A percentile compares a stretch with the other conserved stretches of the same genome.
phyloP scores from a whole-genome alignment of 2,888 invertebrate species.

The Timandra comae region DNA sequence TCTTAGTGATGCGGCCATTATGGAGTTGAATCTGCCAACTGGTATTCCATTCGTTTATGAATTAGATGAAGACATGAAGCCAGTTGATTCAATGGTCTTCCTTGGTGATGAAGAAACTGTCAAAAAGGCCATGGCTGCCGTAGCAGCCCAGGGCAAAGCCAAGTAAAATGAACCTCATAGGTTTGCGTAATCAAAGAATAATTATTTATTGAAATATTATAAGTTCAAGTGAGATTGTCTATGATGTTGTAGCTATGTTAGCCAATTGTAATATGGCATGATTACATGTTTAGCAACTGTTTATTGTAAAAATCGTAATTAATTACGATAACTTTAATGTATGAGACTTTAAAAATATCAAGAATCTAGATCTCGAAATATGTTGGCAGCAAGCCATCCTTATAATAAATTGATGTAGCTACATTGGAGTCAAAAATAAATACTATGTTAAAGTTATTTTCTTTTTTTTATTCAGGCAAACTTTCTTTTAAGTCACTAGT shows the following conservation, averaged over 20 bases:
- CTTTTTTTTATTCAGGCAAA: slow-evolving; percentile 45
- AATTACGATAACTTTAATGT: no score
- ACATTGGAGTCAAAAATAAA: no score
- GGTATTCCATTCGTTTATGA: slow-evolving; percentile 89
- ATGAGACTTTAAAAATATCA: no score
- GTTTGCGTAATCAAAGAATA: slow-evolving; percentile 1
- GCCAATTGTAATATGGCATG: no score
- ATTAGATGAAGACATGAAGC: slow-evolving; percentile 81
- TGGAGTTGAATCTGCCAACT: slow-evolving; percentile 86
- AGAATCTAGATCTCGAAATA: no score
- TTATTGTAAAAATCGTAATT: no score
- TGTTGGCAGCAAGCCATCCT: no score
- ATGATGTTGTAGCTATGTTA: neutral
- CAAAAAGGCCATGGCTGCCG: slow-evolving; percentile 84
- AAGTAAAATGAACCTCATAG: slow-evolving; percentile 58
- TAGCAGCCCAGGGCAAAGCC: slow-evolving; percentile 87
- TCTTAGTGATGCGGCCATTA: slow-evolving; percentile 83
- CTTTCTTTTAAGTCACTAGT: slow-evolving; percentile 65
- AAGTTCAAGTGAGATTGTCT: neutral
- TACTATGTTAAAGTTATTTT: no score
- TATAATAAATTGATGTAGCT: no score
- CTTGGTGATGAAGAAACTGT: slow-evolving; percentile 88
- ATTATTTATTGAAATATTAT: slow-evolving; percentile 5
- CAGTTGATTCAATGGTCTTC: slow-evolving; percentile 83
- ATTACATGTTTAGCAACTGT: no score